These are phyloP conservation scores for Sternarchorhynchus goeldii DNA, from an alignment of 2,797 vertebrate genomes.

Conservation along the genomic window DNA sequence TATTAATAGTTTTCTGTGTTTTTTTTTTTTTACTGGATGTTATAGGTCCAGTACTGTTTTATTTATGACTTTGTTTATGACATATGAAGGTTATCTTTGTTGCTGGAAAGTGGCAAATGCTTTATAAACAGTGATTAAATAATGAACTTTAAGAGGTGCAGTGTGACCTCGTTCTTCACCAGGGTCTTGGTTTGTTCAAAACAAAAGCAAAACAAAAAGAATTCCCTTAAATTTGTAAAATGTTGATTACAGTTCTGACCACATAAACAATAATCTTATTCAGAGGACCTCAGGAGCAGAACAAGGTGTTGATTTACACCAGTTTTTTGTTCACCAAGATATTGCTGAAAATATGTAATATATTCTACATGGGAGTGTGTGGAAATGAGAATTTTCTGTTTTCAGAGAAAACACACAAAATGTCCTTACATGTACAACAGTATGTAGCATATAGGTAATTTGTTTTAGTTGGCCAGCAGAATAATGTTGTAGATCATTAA, in stretches of 20 bases:
- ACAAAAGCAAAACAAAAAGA: background rate
- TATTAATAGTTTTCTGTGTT: conserved; percentile 1
- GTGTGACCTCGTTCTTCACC: background rate
- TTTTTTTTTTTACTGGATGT: conserved; percentile 5
- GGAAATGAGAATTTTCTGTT: conserved; percentile 18
- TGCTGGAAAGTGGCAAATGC: background rate
- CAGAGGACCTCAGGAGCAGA: background rate
- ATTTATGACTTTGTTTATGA: background rate
- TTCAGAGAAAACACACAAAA: conserved; percentile 4
- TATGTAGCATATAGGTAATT: conserved; percentile 1
- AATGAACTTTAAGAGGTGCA: background rate
- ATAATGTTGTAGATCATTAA: background rate
- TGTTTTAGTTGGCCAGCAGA: background rate
- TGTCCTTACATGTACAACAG: conserved; percentile 18
- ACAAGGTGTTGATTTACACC: background rate
- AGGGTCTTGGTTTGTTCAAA: background rate
- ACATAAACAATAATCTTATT: background rate
- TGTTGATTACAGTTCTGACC: background rate
- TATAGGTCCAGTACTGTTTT: conserved; percentile 11
- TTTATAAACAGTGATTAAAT: background rate
- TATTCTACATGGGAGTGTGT: background rate
- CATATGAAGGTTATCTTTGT: background rate
- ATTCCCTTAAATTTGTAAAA: background rate
- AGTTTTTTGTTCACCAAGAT: background rate
- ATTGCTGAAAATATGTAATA: too few species aligned